Conservation (phyloP, 2,888 invertebrate species). For the Ophion costatus region DNA sequence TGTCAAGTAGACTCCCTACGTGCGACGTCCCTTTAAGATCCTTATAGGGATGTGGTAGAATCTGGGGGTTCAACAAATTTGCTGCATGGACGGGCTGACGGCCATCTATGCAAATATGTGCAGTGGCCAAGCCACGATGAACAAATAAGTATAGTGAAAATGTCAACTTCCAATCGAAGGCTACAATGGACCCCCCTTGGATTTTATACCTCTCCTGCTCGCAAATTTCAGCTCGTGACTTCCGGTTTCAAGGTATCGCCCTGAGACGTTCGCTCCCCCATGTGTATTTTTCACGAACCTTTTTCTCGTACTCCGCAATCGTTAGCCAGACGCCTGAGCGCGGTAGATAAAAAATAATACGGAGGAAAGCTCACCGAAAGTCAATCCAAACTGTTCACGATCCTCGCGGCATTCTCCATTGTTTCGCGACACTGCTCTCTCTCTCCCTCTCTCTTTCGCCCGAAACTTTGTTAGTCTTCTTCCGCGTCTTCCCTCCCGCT, state of each 20-base stretch:
- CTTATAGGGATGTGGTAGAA: too few species aligned
- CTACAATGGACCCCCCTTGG: not conserved
- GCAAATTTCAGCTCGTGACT: not conserved
- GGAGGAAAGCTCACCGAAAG: constrained; percentile 62
- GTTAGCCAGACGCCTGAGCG: constrained; percentile 67
- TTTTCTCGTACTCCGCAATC: constrained; percentile 44
- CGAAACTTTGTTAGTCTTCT: constrained; percentile 49
- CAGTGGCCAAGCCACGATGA: not conserved
- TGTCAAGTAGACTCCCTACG: too few species aligned
- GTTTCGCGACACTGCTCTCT: constrained; percentile 63
- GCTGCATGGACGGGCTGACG: not conserved
- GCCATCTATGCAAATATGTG: not conserved
- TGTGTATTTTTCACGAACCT: constrained; percentile 12
- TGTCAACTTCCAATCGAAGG: not conserved
- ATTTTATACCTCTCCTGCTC: not conserved
- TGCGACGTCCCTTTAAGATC: too few species aligned
- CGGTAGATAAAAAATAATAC: constrained; percentile 75
- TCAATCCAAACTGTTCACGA: constrained; percentile 49
- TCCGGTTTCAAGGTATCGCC: constrained; percentile 18
- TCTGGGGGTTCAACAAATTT: too few species aligned
- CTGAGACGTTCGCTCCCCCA: constrained; percentile 17
- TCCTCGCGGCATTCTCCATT: constrained; percentile 60
- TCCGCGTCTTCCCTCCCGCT: not conserved
- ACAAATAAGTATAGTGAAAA: not conserved
- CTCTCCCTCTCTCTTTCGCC: constrained; percentile 25